Base-by-base conservation (phyloP, 2,888 invertebrate species). In the Chorisops tibialis region DNA sequence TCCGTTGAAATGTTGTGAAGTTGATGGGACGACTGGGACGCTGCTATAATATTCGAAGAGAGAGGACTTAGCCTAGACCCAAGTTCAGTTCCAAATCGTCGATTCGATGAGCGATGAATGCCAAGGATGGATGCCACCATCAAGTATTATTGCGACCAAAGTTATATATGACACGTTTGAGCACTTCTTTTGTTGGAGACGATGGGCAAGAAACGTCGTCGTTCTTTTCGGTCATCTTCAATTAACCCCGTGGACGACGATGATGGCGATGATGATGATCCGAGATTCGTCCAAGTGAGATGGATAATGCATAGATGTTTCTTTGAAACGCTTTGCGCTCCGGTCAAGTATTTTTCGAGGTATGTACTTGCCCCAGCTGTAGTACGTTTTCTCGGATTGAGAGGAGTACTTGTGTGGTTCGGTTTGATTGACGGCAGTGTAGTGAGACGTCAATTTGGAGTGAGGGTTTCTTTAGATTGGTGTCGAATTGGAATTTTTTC, bases 381-480 rank as follows among this genome's bases (percentile, higher is more conserved):
- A 30, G 30, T 30, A 30, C 30, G 9, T 30, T 30, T 30, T 30
- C n/a, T n/a, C 6, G 41, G 14, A 41, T 12, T 11, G 11, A 16
- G 14, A 5, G 11, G 6, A 41, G 41, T 16, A 41, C 41, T 16
- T 16, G 41, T 16, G 16, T 52, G 52, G 37, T 52, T 21, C 38
- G 21, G 11, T 52, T 52, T 52, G 52, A 52, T 38, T 52, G 52
- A 52, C 52, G 38, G 18, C 38, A 38, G 18, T 38, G 38, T 38
- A 52, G 52, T 52, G 38, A 52, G 52, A 52, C 38, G 52, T 52
- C 52, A 52, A 52, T 38, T 52, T 52, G 19, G 38, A 52, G 52
- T 52, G 52, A 52, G 30, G 7, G 30, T 30, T 30, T 30, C 9
- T n/a, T n/a, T n/a, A n/a, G n/a, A n/a, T n/a, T n/a, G n/a, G n/a